Percentiles rank a stretch among this genome's conserved stretches.
phyloP scores from a whole-genome alignment of 2,113 vertebrate species.

The Hippolais icterina region DNA sequence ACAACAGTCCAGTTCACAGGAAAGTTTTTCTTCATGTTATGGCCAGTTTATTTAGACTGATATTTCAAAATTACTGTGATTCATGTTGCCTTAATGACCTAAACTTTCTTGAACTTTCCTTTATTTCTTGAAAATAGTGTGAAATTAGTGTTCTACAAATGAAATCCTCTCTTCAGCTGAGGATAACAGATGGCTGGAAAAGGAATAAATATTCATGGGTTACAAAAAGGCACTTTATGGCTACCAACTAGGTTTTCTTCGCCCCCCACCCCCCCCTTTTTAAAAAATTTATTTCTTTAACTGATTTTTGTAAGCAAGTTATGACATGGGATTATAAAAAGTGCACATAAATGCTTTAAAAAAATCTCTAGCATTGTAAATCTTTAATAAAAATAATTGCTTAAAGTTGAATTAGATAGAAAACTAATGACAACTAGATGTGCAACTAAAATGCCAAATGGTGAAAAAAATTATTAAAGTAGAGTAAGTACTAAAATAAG shows the following conservation, averaged over 20 bases:
- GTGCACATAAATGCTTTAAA: background rate
- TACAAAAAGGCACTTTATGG: background rate
- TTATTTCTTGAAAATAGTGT: background rate
- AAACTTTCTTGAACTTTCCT: background rate
- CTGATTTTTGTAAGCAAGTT: background rate
- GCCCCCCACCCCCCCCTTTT: accelerated
- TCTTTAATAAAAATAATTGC: background rate
- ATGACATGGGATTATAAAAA: background rate
- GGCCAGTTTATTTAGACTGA: background rate
- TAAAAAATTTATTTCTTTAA: background rate
- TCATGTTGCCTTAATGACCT: background rate
- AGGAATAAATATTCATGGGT: background rate
- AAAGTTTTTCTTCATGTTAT: background rate
- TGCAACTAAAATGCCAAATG: background rate
- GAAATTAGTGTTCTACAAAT: background rate
- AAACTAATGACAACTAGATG: background rate
- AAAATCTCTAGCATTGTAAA: background rate
- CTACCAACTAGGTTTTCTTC: background rate
- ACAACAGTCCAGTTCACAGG: background rate
- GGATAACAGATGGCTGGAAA: background rate
- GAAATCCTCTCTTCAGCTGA: background rate
- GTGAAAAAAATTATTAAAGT: background rate
- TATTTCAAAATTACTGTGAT: background rate
- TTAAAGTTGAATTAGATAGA: background rate
- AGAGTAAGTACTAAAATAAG: background rate